A percentile compares a stretch with the other conserved stretches of the same genome.
Evolutionary conservation across 1,140 invertebrate genomes (phyloP).

Genomic region (Euura saliciscinereae): DNA sequence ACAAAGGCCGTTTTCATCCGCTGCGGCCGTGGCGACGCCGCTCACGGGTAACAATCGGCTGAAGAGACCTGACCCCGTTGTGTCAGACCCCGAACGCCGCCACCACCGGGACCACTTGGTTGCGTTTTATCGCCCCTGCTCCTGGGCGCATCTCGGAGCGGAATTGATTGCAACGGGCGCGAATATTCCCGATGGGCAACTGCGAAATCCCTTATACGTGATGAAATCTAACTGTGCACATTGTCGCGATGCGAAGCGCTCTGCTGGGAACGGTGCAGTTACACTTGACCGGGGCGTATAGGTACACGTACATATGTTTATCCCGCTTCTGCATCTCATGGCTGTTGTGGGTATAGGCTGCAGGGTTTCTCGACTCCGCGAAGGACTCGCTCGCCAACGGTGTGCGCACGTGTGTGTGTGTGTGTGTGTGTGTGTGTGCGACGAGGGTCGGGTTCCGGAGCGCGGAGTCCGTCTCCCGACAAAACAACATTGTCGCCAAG

Average conservation of each 20-base stretch:
- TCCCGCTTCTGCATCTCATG: neutral
- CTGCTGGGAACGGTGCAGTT: neutral
- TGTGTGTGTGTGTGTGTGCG: neutral
- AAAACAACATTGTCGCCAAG: conserved; percentile 46
- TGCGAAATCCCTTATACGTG: too few relatives aligned
- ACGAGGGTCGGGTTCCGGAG: conserved; percentile 16
- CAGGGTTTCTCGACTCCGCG: conserved; percentile 22
- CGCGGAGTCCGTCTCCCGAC: conserved; percentile 32
- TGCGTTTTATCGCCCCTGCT: too few relatives aligned
- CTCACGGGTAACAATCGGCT: neutral
- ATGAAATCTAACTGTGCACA: too few relatives aligned
- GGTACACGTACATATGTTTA: neutral
- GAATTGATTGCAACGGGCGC: too few relatives aligned
- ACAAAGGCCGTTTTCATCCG: neutral
- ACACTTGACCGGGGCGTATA: neutral
- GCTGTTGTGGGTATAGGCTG: conserved; percentile 23
- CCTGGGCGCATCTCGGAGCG: too few relatives aligned
- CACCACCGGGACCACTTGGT: too few relatives aligned
- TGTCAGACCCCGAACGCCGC: neutral
- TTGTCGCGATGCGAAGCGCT: neutral
- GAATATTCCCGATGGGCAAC: too few relatives aligned
- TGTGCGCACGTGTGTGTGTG: too few relatives aligned
- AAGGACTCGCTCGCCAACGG: neutral
- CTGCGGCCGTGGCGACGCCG: neutral
- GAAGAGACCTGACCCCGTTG: neutral